Evolutionary conservation across 2,113 vertebrate genomes (phyloP).

Genomic region (Anguilla rostrata): DNA sequence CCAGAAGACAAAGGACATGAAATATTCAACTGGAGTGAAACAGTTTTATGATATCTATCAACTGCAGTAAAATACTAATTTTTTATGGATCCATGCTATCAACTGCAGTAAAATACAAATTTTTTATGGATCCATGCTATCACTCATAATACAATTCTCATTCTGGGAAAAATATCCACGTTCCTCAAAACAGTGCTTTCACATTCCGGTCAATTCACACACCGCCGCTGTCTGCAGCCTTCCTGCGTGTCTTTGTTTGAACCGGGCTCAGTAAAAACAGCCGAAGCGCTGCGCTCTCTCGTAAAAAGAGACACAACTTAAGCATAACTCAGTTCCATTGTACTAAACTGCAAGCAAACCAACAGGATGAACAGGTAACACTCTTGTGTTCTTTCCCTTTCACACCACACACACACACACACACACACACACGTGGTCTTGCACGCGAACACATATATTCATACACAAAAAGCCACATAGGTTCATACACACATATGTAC

Average conservation of each 20-base stretch:
- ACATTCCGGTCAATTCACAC: background rate
- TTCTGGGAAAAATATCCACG: background rate
- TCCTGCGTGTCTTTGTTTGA: background rate
- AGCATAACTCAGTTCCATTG: background rate
- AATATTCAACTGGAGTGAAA: too few species aligned
- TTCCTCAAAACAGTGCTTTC: background rate
- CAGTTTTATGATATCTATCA: too few species aligned
- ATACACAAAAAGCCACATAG: background rate
- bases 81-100: too few species aligned
- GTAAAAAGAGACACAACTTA: background rate
- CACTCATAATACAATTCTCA: too few species aligned
- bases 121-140: too few species aligned
- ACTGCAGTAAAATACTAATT: too few species aligned
- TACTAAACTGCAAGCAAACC: background rate
- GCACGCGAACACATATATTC: background rate
- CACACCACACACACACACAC: background rate
- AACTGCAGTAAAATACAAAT: too few species aligned
- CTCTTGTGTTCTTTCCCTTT: background rate
- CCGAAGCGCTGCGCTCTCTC: background rate
- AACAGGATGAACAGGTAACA: conserved; percentile 1
- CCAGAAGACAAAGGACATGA: too few species aligned
- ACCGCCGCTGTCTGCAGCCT: background rate
- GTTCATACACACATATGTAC: background rate
- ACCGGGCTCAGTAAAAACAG: background rate
- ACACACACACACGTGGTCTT: background rate